Evolutionary conservation across 2,113 vertebrate genomes (phyloP).

Genomic region (Steatornis caripensis): DNA sequence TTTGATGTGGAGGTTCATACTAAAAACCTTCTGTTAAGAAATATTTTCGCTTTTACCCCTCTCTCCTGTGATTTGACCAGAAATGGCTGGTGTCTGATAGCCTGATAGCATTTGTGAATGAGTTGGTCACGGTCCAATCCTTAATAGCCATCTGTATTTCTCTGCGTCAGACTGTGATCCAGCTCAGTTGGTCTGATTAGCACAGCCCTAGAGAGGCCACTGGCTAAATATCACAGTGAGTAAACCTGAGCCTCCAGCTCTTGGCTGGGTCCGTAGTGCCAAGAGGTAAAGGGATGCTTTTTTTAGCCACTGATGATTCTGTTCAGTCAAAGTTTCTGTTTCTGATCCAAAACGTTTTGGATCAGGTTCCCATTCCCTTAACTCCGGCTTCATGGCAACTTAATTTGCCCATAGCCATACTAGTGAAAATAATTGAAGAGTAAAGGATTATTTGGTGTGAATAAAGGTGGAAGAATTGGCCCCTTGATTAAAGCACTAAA

Average conservation of each 20-base stretch:
- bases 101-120: slow-evolving; percentile 27
- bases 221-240: slow-evolving; percentile 13
- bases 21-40: not conserved
- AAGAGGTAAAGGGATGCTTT: not conserved
- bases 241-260: not conserved
- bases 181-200: slow-evolving; percentile 23
- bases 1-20: not conserved
- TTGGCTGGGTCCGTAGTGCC: not conserved
- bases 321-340: not conserved
- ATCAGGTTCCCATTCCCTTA: not conserved
- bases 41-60: not conserved
- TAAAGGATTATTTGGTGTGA: not conserved
- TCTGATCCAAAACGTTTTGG: not conserved
- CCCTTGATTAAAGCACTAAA: slow-evolving; percentile 37
- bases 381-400: not conserved
- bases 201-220: not conserved
- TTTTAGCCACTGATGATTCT: not conserved
- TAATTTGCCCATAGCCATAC: not conserved
- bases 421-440: not conserved
- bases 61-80: not conserved
- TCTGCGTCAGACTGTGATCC: not conserved
- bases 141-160: slow-evolving; percentile 55
- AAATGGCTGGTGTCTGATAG: not conserved
- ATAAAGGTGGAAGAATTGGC: slow-evolving; percentile 4
- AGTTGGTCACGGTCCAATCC: slow-evolving; percentile 31